Evolutionary conservation across 2,113 vertebrate genomes (phyloP), one percentile per base, ranked within the genome.

Genomic region (Prinia subflava): DNA sequence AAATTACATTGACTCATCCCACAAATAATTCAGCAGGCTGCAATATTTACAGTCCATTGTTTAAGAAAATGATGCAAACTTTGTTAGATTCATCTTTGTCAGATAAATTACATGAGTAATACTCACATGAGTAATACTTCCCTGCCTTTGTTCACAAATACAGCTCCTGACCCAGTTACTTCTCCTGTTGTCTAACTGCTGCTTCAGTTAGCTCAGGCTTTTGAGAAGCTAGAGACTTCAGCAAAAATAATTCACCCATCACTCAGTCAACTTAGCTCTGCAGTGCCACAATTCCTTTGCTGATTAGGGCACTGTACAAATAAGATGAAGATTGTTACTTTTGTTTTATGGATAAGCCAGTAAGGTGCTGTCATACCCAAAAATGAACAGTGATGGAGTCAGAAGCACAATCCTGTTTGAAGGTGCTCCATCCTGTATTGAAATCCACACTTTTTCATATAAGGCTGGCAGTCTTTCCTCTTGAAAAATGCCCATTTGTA

Each of bases 61-160:
- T 91, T 69, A 94, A 92, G 82, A 93, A 95, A 90, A 96, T 83
- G 47, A 77, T 92, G 69, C 60, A 96, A 95, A 75, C 83, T 86
- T 39, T 39, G 39, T 39, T 11, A 39, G 39, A 55, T 76, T 86
- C 24, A 27, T 78, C 89, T 83, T 86, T 86, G 79, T 92, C 79
- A 90, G 73, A 94, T 57, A 67, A 96, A 92, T 93, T 81, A 84
- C 39, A 11, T 39, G 39, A 39, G 39, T 39, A 39, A 39, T 39
- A 39, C 75, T 93, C 76, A 81, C 55, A 90, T 41, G 79, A 94
- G 68, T 78, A 83, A 68, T 57, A 67, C 5, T 8, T 75, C 35
- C 35, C 78, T 56, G 64, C 8, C 0, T 0, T 63, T 62, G 4
- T 75, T 93, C 93, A 92, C 49, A 96, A 94, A 89, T 33, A 88